phyloP scores from a whole-genome alignment of 2,888 invertebrate genomes.

The Nebria brevicollis region DNA sequence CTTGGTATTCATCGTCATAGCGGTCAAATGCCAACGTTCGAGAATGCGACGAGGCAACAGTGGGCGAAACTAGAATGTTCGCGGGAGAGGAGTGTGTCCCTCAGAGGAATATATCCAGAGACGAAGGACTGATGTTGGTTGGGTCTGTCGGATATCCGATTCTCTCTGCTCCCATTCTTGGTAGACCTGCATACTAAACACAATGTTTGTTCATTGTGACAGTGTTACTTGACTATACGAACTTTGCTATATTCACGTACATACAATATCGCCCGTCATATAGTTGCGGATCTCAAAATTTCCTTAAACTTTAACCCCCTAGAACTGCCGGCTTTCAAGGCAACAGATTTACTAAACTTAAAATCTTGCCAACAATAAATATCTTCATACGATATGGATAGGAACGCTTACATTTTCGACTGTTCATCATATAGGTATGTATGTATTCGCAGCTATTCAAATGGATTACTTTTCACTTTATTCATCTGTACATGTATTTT shows the following conservation, averaged over 20 bases:
- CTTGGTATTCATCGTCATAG: conserved; percentile 12
- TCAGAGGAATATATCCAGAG: not conserved
- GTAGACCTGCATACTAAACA: conserved; percentile 21
- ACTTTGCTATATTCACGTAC: not conserved
- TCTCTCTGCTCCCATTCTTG: conserved; percentile 15
- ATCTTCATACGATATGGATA: not conserved
- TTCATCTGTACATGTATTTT: not conserved
- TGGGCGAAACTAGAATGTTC: not conserved
- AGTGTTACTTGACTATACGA: conserved; percentile 13
- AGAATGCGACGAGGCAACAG: not conserved
- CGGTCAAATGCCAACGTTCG: conserved; percentile 15
- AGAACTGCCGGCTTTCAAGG: not conserved
- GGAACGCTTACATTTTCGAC: not conserved
- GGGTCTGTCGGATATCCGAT: conserved; percentile 22
- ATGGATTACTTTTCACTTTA: not conserved
- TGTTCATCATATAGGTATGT: not conserved
- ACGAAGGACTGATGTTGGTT: conserved; percentile 11
- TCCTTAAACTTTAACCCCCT: not conserved
- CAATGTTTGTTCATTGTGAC: conserved; percentile 18
- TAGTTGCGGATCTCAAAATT: not conserved
- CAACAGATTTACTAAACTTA: not conserved
- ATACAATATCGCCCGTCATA: not conserved
- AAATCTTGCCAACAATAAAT: not conserved
- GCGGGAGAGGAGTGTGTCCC: not conserved
- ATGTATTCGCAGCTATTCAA: not conserved